Evolutionary conservation across 2,888 invertebrate genomes (phyloP).

Genomic region (Papilio protenor): DNA sequence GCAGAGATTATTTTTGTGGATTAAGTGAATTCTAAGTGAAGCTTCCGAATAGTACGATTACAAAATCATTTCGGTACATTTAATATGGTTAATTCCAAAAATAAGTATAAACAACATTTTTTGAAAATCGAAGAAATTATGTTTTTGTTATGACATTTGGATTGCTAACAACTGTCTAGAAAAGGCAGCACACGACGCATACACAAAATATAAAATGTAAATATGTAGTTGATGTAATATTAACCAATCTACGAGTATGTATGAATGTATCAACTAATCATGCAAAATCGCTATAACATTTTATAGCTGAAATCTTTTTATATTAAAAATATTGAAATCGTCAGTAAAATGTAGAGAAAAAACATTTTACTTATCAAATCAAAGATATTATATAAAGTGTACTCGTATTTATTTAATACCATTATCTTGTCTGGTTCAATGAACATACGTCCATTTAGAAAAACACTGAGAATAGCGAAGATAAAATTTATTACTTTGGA

Average conservation of each 20-base stretch:
- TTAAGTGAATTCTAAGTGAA: conserved; percentile 6
- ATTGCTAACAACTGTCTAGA: too few species aligned
- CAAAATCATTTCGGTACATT: background rate
- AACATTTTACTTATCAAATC: background rate
- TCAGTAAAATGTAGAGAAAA: background rate
- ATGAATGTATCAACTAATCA: background rate
- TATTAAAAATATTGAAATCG: background rate
- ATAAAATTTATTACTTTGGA: background rate
- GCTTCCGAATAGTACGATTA: background rate
- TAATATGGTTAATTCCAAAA: background rate
- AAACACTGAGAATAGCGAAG: background rate
- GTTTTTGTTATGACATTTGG: too few species aligned
- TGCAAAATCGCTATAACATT: background rate
- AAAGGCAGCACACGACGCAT: background rate
- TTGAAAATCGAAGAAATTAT: too few species aligned
- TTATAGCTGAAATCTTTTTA: background rate
- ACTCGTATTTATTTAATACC: conserved; percentile 10
- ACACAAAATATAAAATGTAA: background rate
- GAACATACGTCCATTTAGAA: background rate
- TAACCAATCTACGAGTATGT: too few species aligned
- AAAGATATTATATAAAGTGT: background rate
- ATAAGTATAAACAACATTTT: background rate
- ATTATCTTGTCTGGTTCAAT: conserved; percentile 1
- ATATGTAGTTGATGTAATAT: too few species aligned
- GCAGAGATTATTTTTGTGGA: background rate